phyloP scores from a whole-genome alignment of 1,140 invertebrate genomes.

The Drosophila elegans region DNA sequence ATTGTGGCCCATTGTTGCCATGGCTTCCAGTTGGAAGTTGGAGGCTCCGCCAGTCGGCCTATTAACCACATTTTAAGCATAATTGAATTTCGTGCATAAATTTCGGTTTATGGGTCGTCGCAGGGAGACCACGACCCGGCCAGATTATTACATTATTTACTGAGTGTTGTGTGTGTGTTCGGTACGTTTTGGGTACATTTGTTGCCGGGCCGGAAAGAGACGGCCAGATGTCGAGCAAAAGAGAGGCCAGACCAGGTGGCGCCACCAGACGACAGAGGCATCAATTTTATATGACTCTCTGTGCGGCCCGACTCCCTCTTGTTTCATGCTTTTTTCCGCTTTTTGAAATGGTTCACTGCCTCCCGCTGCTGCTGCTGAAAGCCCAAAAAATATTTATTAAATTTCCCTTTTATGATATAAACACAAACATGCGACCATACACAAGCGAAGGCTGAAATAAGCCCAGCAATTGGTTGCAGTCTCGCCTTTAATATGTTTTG shows the following conservation, averaged over 20 bases:
- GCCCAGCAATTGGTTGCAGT: constrained; percentile 66
- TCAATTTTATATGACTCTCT: constrained; percentile 75
- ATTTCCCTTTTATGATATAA: constrained; percentile 67
- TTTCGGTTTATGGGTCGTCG: constrained; percentile 77
- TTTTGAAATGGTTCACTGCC: constrained; percentile 33
- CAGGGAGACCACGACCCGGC: constrained; percentile 69
- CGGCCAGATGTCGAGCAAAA: constrained; percentile 14
- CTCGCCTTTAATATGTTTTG: constrained; percentile 28
- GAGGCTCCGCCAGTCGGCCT: constrained; percentile 60
- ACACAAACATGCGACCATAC: constrained; percentile 25
- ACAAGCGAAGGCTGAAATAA: constrained; percentile 35
- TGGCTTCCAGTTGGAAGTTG: constrained; percentile 42
- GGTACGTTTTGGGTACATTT: constrained; percentile 4
- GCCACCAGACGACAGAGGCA: constrained; percentile 63
- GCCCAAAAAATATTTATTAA: constrained; percentile 71
- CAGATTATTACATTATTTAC: constrained; percentile 83
- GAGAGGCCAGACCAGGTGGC: constrained; percentile 43
- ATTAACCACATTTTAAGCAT: constrained; percentile 83
- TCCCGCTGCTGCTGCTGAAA: constrained; percentile 32
- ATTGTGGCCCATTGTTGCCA: constrained; percentile 60
- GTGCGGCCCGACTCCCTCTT: constrained; percentile 17
- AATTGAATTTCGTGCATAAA: constrained; percentile 83
- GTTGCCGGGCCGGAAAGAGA: constrained; percentile 4
- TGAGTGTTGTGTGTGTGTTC: constrained; percentile 40
- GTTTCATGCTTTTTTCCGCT: constrained; percentile 22